Base-by-base conservation (phyloP, 2,888 invertebrate genomes). In the Lycia hirtaria region DNA sequence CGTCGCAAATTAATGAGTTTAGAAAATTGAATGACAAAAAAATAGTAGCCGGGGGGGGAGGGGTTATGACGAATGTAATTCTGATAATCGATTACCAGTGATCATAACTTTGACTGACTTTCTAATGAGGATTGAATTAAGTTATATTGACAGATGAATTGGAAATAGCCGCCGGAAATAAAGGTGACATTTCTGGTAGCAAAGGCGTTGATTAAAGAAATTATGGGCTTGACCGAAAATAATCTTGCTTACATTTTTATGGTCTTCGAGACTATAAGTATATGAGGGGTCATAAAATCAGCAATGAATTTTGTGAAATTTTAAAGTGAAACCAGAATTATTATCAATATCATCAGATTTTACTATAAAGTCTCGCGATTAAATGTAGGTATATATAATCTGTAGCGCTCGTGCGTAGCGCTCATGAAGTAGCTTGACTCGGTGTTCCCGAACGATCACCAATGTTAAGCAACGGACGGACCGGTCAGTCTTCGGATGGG, bases 21-120 rank as follows among this genome's bases (percentile, higher is more conserved):
- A 77, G 77, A 83, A 84, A 85, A 74, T 71, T 64, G 61, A 71
- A 74, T 75, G 76, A 80, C 76, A 79, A 74, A 75, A n/a, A 70
- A 61, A 67, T 70, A 68, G 69, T 73, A 48, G 55, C 48, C 20
- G 7, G 32, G 50, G 30, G 24, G 7, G 32, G 50, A 35, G 58
- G 45, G 38, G 59, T 61, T 63, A 60, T 60, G 65, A 63, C 64
- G 56, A 62, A 62, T 66, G 64, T 62, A 51, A 61, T 60, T 56
- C 47, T 40, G 47, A 56, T 56, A 63, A 62, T 60, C 57, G 57
- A 62, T 58, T 12, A 33, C 30, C 44, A 40, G 22, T 28, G 35
- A 53, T 50, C 50, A 41, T 41, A 51, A 43, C 60, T 50, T 67
- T 68, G 37, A 64, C 64, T 65, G 48, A 40, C 73, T 76, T 75